Evolutionary conservation across 2,797 vertebrate species (phyloP), one percentile per base, ranked within the genome.

Genomic region (Sebastes diaconus): DNA sequence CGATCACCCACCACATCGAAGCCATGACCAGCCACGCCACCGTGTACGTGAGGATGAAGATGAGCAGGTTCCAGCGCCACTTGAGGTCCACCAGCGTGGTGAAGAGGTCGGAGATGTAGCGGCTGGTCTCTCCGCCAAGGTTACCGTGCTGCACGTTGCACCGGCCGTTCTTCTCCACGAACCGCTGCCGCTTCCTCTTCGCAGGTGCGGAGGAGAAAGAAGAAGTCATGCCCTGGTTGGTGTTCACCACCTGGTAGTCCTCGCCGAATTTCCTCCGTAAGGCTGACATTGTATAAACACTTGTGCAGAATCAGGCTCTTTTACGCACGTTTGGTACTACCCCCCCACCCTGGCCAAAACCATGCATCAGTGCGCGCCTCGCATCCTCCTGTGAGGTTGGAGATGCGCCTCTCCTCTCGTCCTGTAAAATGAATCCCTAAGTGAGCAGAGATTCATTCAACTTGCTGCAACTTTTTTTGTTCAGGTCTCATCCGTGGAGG

Each of bases 61-160:
- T 97, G 29, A 98, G 95, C n/a, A 98, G 93, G 93, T 98, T 98
- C 97, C 97, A 98, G 58, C 97, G 95, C 97, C 97, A 98, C 94
- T 97, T 98, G 27, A 98, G 96, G 74, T 98, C 97, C 92, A 98
- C 97, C 80, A 98, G 89, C 1, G 97, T 98, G 86, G 97, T 98
- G 94, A 98, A 98, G 52, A 98, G 93, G 36, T 98, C 97, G 0
- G 97, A 97, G 63, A 98, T 94, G 91, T 97, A 98, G 24, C 97
- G 93, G 92, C 97, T 97, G 65, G 94, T 97, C 94, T 98, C 97
- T 0, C 97, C 96, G 2, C 97, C 97, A 84, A 98, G 95, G 95
- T 98, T 98, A 4, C 97, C 97, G 76, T 98, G 97, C 68, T 98
- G 97, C 54, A 98, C 97, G 3, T 98, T 98, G 90, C 97, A 98